These are phyloP conservation scores for Camarhynchus parvulus DNA, from an alignment of 2,113 vertebrate genomes.

Conservation along the genomic window DNA sequence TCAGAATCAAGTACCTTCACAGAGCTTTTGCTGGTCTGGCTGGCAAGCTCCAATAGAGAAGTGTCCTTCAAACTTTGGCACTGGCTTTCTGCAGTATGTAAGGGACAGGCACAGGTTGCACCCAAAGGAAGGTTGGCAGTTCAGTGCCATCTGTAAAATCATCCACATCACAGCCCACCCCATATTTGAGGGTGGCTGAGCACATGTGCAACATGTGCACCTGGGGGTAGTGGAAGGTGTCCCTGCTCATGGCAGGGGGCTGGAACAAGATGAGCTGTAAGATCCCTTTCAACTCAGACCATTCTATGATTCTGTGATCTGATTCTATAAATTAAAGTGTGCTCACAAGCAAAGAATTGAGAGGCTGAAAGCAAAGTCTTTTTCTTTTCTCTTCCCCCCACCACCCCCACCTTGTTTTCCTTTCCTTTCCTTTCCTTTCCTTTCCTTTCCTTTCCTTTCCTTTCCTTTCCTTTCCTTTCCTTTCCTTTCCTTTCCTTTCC, in stretches of 20 bases:
- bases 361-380: not conserved
- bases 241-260: not conserved
- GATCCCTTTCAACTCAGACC: not conserved
- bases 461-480: too few relatives aligned
- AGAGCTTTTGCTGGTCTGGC: not conserved
- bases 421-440: too few relatives aligned
- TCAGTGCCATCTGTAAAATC: not conserved
- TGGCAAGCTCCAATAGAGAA: not conserved
- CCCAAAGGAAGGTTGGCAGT: not conserved
- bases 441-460: too few relatives aligned
- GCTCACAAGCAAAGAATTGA: not conserved
- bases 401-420: not conserved
- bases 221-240: not conserved
- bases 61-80: not conserved
- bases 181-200: not conserved
- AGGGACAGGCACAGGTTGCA: not conserved
- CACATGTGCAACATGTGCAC: accelerated
- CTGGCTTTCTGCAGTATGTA: not conserved
- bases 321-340: not conserved
- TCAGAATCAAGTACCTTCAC: not conserved
- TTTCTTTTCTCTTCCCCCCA: not conserved
- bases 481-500: too few relatives aligned
- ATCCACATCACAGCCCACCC: not conserved
- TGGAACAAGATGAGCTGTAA: not conserved
- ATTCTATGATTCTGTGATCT: not conserved